Conservation (phyloP, 2,888 invertebrate species). For the Ophion slaviceki region DNA sequence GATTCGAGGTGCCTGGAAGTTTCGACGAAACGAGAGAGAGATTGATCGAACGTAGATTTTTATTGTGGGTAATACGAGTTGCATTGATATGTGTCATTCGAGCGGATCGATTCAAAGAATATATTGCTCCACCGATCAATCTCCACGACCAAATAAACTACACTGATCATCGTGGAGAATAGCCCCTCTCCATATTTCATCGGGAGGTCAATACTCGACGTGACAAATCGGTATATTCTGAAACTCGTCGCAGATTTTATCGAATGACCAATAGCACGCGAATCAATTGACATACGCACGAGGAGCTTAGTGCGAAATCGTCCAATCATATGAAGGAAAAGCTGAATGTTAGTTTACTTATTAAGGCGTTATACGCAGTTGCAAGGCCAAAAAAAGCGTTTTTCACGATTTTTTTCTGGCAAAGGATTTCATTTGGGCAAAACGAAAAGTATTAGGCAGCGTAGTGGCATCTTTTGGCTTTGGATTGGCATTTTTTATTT, state of each 20-base stretch:
- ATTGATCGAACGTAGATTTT: conserved; percentile 38
- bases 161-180: background rate
- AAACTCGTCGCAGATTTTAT: conserved; percentile 32
- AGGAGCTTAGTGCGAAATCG: no score
- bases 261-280: conserved; percentile 28
- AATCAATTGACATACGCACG: background rate
- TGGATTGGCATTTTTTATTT: no score
- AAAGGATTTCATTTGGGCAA: no score
- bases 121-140: conserved; percentile 46
- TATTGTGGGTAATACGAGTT: conserved; percentile 9
- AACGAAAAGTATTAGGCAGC: no score
- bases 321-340: background rate
- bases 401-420: no score
- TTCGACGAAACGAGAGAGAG: conserved; percentile 37
- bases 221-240: conserved; percentile 5
- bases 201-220: conserved; percentile 50
- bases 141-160: background rate
- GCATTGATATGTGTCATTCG: conserved; percentile 41
- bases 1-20: background rate
- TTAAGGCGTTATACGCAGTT: no score
- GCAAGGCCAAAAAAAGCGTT: no score
- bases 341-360: background rate
- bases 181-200: conserved; percentile 13
- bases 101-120: conserved; percentile 27
- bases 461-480: no score